Base-by-base conservation (phyloP, 2,797 vertebrate genomes). In the Danio jaintianensis region DNA sequence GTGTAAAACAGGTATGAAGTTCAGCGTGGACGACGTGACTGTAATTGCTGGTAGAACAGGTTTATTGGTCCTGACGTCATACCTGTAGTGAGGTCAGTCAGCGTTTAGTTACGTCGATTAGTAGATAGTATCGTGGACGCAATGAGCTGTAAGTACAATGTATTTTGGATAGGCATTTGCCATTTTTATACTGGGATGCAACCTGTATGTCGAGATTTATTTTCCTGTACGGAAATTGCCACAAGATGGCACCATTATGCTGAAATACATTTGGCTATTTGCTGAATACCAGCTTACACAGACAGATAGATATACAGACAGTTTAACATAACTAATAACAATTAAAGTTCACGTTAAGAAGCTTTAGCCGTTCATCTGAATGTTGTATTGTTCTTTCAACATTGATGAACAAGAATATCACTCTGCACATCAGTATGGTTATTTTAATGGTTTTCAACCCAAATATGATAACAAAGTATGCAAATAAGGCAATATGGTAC, bases 161-260 rank as follows among this genome's bases (percentile, higher is more conserved):
- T 1, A 43, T 18, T n/a, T 52, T 63, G 58, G 16, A 6, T 10
- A 4, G 0, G 4, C 2, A 4, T 40, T 62, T 7, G 42, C 45
- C 11, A n/a, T 66, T 42, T 47, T 7, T 16, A 11, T 22, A 7
- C 10, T 58, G 56, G 36, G 22, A 53, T 40, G n/a, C 20, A 73
- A n/a, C 20, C 42, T 73, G n/a, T 43, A 40, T 48, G n/a, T 13
- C 18, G 42, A 59, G 8, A 40, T 47, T 61, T 8, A 48, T 47
- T 45, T 74, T 58, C 40, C 53, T 29, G 12, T 6, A 58, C 5
- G 15, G 13, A 45, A 36, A 58, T 16, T 45, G 16, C 92, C 93
- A 93, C 92, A 88, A 92, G 93, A 89, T 93, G 93, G 92, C 88
- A 74, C n/a, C 83, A 87, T 92, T 91, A 86, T 76, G 68, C 86